Percentiles rank a stretch among this genome's conserved stretches.
phyloP scores from a whole-genome alignment of 2,113 vertebrate genomes.

The Orthonyx spaldingii region DNA sequence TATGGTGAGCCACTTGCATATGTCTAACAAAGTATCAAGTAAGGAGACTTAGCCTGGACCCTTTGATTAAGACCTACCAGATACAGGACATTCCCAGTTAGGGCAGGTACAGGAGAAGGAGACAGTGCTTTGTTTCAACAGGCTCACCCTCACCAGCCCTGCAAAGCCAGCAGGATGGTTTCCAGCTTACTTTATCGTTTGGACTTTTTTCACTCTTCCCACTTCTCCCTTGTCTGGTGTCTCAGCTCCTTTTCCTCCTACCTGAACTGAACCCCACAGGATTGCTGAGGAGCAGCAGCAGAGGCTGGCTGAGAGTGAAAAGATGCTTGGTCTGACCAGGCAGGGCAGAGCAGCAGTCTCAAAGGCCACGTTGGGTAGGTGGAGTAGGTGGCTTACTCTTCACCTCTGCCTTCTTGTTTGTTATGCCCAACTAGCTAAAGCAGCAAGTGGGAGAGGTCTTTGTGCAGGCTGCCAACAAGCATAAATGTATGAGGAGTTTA shows the following conservation, averaged over 20 bases:
- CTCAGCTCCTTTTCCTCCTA: background rate
- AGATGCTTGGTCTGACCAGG: background rate
- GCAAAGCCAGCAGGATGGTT: background rate
- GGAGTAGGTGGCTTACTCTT: background rate
- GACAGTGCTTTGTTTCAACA: background rate
- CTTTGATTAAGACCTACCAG: background rate
- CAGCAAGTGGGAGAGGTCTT: background rate
- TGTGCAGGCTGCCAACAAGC: background rate
- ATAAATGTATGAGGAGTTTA: accelerated
- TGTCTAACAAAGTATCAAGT: background rate
- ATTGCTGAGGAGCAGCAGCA: background rate
- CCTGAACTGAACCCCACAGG: accelerated
- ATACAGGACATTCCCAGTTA: background rate
- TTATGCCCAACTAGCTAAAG: background rate
- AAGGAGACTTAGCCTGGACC: background rate
- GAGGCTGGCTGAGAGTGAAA: background rate
- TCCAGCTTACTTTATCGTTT: background rate
- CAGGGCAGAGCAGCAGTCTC: background rate
- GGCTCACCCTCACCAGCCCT: background rate
- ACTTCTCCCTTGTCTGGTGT: background rate
- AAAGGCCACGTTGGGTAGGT: accelerated
- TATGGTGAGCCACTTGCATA: background rate
- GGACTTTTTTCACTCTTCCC: background rate
- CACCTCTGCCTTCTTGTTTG: background rate
- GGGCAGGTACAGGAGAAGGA: background rate